phyloP scores from a whole-genome alignment of 2,797 vertebrate species.

The Chaenodraco wilsoni region DNA sequence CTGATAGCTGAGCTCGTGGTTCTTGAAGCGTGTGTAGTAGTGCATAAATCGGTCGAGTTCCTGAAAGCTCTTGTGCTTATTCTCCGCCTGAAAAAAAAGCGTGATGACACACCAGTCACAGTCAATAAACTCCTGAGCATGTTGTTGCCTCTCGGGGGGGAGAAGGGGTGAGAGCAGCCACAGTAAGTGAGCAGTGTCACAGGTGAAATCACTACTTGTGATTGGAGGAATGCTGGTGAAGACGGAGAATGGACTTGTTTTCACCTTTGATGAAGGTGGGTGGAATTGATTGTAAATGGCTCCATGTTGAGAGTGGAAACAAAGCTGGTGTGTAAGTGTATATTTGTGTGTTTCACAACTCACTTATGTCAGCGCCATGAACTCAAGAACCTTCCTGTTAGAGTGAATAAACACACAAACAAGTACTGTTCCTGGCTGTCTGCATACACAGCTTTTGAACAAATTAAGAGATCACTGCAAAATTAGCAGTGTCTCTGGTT shows the following conservation, averaged over 20 bases:
- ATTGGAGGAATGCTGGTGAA: slow-evolving; percentile 12
- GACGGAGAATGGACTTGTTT: slow-evolving; percentile 18
- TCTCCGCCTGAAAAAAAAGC: slow-evolving; percentile 88
- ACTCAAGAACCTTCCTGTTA: not conserved
- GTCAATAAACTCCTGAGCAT: slow-evolving; percentile 45
- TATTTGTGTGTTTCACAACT: not conserved
- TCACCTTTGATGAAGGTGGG: slow-evolving; percentile 15
- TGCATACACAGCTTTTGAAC: not conserved
- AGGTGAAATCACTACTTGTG: slow-evolving; percentile 33
- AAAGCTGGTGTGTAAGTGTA: not conserved
- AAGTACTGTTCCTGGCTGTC: not conserved
- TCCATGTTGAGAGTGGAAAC: slow-evolving; percentile 6
- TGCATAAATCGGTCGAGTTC: slow-evolving; percentile 99
- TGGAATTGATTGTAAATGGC: not conserved
- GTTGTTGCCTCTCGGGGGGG: slow-evolving; percentile 29
- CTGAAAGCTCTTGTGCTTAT: slow-evolving; percentile 96
- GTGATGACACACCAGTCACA: slow-evolving; percentile 53
- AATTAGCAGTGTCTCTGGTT: no score
- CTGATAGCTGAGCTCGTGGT: slow-evolving; percentile 98
- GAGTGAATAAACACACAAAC: not conserved
- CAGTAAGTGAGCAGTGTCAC: slow-evolving; percentile 19
- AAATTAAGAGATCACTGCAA: no score
- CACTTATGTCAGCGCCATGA: not conserved
- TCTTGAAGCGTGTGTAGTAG: slow-evolving; percentile 98
- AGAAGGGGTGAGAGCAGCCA: slow-evolving; percentile 29